phyloP scores from a whole-genome alignment of 2,113 vertebrate genomes.

The Melanotaenia duboulayi region DNA sequence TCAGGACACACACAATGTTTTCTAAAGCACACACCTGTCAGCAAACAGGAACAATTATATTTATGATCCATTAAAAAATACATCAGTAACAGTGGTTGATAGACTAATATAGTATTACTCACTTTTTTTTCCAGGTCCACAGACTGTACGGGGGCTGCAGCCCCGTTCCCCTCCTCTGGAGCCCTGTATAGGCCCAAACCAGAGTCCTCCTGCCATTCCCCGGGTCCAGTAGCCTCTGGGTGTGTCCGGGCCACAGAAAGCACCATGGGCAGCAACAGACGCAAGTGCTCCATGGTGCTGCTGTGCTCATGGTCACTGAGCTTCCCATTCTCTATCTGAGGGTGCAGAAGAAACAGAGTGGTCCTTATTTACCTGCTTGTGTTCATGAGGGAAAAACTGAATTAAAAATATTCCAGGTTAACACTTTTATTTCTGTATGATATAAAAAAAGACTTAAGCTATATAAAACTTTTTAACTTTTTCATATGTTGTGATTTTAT shows the following conservation, averaged over 20 bases:
- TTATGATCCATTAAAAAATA: neutral
- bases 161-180: constrained; percentile 69
- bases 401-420: no score
- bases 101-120: neutral
- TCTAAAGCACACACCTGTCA: constrained; percentile 86
- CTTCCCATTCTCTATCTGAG: constrained; percentile 87
- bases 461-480: no score
- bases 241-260: constrained; percentile 50
- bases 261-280: constrained; percentile 84
- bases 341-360: neutral
- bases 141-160: constrained; percentile 50
- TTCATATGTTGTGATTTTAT: no score
- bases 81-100: accelerated
- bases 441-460: no score
- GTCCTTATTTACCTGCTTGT: no score
- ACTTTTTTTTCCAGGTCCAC: constrained; percentile 83
- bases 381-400: no score
- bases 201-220: constrained; percentile 79
- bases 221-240: constrained; percentile 33
- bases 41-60: neutral
- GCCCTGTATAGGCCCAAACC: constrained; percentile 78
- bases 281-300: constrained; percentile 86
- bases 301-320: constrained; percentile 86
- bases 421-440: no score
- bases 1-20: constrained; percentile 93